These are phyloP conservation scores for Synaphobranchus kaupii DNA, from an alignment of 2,797 vertebrate genomes.

Conservation along the genomic window DNA sequence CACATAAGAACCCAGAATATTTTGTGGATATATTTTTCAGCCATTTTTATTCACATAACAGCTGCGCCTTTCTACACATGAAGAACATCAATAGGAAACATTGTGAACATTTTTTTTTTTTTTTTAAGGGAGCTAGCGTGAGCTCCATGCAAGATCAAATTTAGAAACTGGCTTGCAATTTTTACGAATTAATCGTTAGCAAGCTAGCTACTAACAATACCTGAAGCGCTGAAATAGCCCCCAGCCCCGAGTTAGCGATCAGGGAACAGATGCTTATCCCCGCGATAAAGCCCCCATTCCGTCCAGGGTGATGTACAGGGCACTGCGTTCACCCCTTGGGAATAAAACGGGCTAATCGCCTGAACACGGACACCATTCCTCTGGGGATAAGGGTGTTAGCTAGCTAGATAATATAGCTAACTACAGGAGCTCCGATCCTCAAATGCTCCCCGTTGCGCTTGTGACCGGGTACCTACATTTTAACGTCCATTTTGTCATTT, in stretches of 20 bases:
- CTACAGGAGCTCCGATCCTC: not conserved
- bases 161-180: no score
- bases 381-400: not conserved
- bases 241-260: not conserved
- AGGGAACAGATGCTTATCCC: not conserved
- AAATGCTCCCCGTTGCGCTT: not conserved
- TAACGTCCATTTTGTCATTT: conserved; percentile 11
- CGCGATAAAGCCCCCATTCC: not conserved
- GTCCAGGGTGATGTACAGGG: not conserved
- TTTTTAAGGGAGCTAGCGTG: not conserved
- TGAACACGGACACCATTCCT: not conserved
- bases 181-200: not conserved
- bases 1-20: not conserved
- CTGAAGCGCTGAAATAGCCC: not conserved
- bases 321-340: not conserved
- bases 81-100: not conserved
- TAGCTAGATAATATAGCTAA: no score
- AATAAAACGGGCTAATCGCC: not conserved
- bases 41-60: not conserved
- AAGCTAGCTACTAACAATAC: not conserved
- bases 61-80: not conserved
- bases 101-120: no score
- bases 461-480: not conserved
- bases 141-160: not conserved
- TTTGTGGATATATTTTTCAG: not conserved